A percentile compares a stretch with the other conserved stretches of the same genome.
Evolutionary conservation across 2,113 vertebrate species (phyloP).

Genomic region (Phyllostomus hastatus): DNA sequence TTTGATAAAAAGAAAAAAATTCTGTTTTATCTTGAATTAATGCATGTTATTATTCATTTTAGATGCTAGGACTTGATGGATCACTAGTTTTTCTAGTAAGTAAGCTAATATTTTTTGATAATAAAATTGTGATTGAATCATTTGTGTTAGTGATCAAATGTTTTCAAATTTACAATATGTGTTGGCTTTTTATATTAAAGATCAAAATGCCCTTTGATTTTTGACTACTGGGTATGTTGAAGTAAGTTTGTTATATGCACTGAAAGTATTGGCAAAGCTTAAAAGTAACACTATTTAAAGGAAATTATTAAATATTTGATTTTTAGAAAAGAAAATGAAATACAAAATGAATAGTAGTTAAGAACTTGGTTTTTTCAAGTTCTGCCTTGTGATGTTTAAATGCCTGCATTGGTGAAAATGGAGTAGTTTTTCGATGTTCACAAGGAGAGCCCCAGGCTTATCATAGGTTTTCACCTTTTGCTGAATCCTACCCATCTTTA

Average conservation of each 20-base stretch:
- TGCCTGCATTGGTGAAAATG: not conserved
- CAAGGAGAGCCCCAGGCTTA: not conserved
- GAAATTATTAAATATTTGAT: not conserved
- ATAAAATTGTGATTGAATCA: not conserved
- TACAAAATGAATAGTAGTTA: not conserved
- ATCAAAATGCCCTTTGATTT: constrained; percentile 3
- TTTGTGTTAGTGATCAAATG: not conserved
- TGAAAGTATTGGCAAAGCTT: not conserved
- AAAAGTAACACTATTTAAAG: not conserved
- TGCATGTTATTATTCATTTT: constrained; percentile 41
- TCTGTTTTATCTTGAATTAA: constrained; percentile 6
- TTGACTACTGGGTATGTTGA: not conserved
- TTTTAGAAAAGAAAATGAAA: constrained; percentile 8
- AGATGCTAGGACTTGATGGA: constrained; percentile 98
- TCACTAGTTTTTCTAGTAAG: constrained; percentile 96
- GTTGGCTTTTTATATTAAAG: not conserved
- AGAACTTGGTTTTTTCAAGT: not conserved
- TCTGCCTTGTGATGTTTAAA: not conserved
- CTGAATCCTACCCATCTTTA: not conserved
- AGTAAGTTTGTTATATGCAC: not conserved
- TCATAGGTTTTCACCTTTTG: not conserved
- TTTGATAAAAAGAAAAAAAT: not conserved
- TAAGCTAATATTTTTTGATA: constrained; percentile 43
- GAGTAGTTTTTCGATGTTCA: not conserved
- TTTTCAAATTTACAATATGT: not conserved